These are phyloP conservation scores for Cheilinus undulatus DNA, from an alignment of 2,113 vertebrate genomes.

Conservation along the genomic window DNA sequence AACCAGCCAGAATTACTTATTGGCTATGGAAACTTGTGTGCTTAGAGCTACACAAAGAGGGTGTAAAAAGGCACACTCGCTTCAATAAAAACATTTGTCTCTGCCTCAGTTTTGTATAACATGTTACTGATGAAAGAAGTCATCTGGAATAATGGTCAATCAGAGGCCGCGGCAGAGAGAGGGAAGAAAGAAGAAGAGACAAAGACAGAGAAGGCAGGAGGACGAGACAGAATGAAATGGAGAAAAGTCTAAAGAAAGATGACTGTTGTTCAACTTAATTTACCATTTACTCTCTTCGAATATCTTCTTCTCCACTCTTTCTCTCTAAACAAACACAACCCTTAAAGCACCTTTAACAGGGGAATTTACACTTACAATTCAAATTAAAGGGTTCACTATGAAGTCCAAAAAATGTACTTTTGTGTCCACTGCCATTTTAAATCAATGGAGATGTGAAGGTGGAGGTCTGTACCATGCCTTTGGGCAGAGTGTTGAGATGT, in stretches of 20 bases:
- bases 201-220: conserved; percentile 11
- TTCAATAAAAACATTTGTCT: conserved; percentile 43
- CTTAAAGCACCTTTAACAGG: no score
- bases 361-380: no score
- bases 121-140: conserved; percentile 65
- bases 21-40: conserved; percentile 46
- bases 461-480: no score
- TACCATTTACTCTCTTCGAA: not conserved
- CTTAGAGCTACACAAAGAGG: conserved; percentile 38
- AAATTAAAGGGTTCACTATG: no score
- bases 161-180: conserved; percentile 3
- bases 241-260: conserved; percentile 18
- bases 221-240: conserved; percentile 17
- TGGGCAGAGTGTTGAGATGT: no score
- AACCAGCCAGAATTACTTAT: conserved; percentile 42
- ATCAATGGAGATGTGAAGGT: no score
- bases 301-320: no score
- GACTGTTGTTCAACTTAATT: conserved; percentile 27
- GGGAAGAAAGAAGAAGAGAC: conserved; percentile 7
- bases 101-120: conserved; percentile 44
- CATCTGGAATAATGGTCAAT: conserved; percentile 63
- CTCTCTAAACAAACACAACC: not conserved
- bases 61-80: conserved; percentile 22
- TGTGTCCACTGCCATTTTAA: no score
- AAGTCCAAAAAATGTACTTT: no score